Base-by-base conservation (phyloP, 1,140 invertebrate genomes). In the Euura lappo region DNA sequence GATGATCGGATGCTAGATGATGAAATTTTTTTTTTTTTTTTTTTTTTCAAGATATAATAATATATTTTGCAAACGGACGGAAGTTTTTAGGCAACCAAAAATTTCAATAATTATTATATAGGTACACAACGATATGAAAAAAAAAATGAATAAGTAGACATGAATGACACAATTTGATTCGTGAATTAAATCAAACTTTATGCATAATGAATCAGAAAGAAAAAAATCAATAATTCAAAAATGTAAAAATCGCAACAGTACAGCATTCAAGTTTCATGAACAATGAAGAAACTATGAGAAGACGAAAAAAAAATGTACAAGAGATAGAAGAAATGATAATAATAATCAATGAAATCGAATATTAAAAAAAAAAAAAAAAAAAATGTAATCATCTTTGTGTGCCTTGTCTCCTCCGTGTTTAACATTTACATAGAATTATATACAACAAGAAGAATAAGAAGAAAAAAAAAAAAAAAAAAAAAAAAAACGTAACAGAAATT, bases 301-400 rank as follows among this genome's bases (percentile, higher is more conserved):
- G 75, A 76, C 73, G 65, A 70, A 75, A 72, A 72, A 28, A 74
- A 71, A 76, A 68, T 73, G 71, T 46, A 66, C 73, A 76, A 69
- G 45, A 68, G 75, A 68, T 72, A 46, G 28, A 28, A 28, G n/a
- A n/a, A n/a, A n/a, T n/a, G n/a, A n/a, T n/a, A n/a, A n/a, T n/a
- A n/a, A n/a, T n/a, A n/a, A n/a, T n/a, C n/a, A n/a, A n/a, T n/a
- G n/a, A n/a, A 81, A 84, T 79, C 42, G 44, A 73, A 8, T 60
- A 76, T 74, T 69, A 73, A 79, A 82, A 76, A 81, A 78, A 78
- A 76, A 73, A 77, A 78, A 78, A 69, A 78, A 78, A 69, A 42
- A 65, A 69, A 73, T 72, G 72, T 74, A 71, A 44, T 68, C 70
- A 60, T 60, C 68, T 74, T 67, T 76, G 70, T 68, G 74, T 75